Percentiles rank a stretch among this genome's conserved stretches.
Evolutionary conservation across 2,797 vertebrate species (phyloP).

Genomic region (Mareca strepera): DNA sequence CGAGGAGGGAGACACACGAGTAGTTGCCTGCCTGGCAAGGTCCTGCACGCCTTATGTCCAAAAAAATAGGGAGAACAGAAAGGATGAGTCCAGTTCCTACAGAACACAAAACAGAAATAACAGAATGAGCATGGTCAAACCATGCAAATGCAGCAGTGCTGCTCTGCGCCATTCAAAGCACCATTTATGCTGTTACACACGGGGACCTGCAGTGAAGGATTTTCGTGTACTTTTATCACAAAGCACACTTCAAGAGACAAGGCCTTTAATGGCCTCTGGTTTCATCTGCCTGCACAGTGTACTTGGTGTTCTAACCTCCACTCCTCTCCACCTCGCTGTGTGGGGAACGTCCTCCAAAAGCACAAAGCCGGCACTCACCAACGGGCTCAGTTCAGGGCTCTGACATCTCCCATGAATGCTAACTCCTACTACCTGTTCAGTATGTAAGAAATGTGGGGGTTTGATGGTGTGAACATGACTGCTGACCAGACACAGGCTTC

Average conservation of each 20-base stretch:
- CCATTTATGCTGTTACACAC: background rate
- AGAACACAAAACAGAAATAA: background rate
- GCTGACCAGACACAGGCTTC: background rate
- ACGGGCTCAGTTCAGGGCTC: background rate
- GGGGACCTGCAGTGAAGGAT: background rate
- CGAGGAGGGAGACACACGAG: background rate
- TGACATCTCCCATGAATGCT: background rate
- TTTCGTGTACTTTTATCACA: background rate
- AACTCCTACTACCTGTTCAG: background rate
- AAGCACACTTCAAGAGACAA: background rate
- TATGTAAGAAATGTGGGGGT: background rate
- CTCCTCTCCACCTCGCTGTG: background rate
- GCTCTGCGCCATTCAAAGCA: background rate
- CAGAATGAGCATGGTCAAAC: background rate
- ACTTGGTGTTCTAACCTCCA: slow-evolving; percentile 3
- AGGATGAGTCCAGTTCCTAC: background rate
- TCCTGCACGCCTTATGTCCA: rapidly evolving
- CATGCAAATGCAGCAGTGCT: background rate
- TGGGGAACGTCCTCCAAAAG: background rate
- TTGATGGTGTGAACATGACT: rapidly evolving
- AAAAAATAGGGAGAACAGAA: background rate
- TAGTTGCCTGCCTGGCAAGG: background rate
- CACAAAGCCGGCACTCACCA: background rate
- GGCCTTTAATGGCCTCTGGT: background rate
- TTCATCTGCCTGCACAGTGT: background rate